Evolutionary conservation across 2,113 vertebrate genomes (phyloP), one percentile per base, ranked within the genome.

Genomic region (Indicator maculatus): DNA sequence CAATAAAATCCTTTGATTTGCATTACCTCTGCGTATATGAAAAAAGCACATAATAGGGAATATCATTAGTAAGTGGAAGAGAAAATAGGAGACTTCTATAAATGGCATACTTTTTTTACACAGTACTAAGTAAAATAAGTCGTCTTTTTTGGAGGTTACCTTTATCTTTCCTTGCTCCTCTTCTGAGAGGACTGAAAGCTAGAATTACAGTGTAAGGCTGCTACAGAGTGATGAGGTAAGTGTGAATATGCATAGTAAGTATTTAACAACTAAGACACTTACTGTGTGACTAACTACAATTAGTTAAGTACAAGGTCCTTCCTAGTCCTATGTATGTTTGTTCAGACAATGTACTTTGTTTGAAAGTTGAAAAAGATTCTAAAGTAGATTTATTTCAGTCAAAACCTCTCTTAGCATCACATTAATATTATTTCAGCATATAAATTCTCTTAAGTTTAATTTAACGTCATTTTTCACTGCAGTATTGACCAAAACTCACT

Each of bases 241-340:
- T 60, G 66, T 61, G 67, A 95, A 76, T 73, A 66, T 60, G 47
- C 66, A 31, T 23, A 36, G 6, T 6, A 66, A 79, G 19, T 71
- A 90, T 84, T 90, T 90, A 20, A 78, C 41, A 91, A 60, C 53
- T 56, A 84, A 84, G 77, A 84, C 28, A 75, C n/a, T 44, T 81
- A 70, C 81, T 78, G 18, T 47, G 19, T 55, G 70, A 60, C 56
- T 84, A 41, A 59, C 58, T 74, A 59, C 15, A 93, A 64, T 47
- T 53, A 13, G 21, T 75, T 67, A 88, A 56, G 47, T 26, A 7
- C 19, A 75, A 67, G 44, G 31, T 53, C 77, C 53, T 31, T 60
- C 63, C 73, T 47, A 82, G 58, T n/a, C 27, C 26, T 78, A 60
- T 2, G 1, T 0, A 0, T 53, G 30, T 74, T 90, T 86, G 27